A percentile compares a stretch with the other conserved stretches of the same genome.
These are phyloP conservation scores for Mesocricetus auratus DNA, from an alignment of 2,113 vertebrate genomes.

Conservation along the genomic window DNA sequence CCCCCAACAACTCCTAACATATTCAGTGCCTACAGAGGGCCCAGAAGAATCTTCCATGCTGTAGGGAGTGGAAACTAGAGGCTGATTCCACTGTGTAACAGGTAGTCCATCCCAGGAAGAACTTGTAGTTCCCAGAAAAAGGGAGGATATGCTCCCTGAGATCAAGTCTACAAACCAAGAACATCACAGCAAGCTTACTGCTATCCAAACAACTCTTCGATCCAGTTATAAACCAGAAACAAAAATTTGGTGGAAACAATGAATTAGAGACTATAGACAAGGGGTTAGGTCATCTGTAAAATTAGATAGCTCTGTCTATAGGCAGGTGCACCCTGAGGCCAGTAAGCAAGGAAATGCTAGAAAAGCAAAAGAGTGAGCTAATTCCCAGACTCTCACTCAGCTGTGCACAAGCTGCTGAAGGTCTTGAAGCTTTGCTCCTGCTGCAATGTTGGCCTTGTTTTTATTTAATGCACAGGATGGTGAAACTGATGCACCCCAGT, in stretches of 20 bases:
- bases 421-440: background rate
- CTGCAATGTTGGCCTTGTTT: background rate
- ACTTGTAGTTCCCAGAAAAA: background rate
- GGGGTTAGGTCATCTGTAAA: conserved; percentile 78
- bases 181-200: background rate
- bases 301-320: conserved; percentile 79
- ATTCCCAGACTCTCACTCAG: conserved; percentile 29
- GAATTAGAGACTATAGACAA: conserved; percentile 79
- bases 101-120: background rate
- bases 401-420: conserved; percentile 15
- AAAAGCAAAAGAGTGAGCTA: conserved; percentile 59
- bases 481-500: background rate
- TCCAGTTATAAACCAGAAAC: conserved; percentile 39
- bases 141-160: background rate
- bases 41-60: background rate
- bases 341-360: conserved; percentile 74
- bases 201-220: conserved; percentile 54
- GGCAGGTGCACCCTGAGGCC: conserved; percentile 79
- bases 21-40: background rate
- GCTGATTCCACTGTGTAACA: background rate
- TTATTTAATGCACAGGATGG: background rate
- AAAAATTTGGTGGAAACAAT: conserved; percentile 77
- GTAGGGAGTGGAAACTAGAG: rapidly evolving
- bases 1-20: background rate
- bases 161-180: conserved; percentile 40